phyloP scores from a whole-genome alignment of 2,888 invertebrate species.

The Parnassius orleans region DNA sequence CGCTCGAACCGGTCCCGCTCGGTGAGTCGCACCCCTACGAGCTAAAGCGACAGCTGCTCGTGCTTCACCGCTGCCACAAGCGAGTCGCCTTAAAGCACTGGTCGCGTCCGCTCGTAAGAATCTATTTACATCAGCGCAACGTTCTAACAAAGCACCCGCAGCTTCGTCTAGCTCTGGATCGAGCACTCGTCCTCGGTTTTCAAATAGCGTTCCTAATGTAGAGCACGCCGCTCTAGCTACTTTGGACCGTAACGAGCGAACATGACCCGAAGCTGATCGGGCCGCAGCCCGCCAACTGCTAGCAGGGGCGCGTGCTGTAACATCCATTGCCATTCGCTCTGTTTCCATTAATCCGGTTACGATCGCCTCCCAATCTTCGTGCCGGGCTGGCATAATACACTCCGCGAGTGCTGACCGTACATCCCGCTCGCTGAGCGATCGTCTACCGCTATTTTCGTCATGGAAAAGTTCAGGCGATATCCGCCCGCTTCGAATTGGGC shows the following conservation, averaged over 20 bases:
- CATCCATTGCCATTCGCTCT: constrained; percentile 85
- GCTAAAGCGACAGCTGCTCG: constrained; percentile 85
- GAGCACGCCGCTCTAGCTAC: constrained; percentile 94
- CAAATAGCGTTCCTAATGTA: constrained; percentile 90
- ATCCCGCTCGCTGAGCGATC: constrained; percentile 49
- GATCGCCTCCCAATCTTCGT: constrained; percentile 90
- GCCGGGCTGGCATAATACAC: constrained; percentile 78
- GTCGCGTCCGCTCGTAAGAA: constrained; percentile 95
- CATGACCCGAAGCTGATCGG: constrained; percentile 87
- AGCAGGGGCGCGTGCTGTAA: constrained; percentile 85
- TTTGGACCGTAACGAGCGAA: constrained; percentile 95
- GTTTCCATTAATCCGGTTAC: constrained; percentile 86
- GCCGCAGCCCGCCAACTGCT: constrained; percentile 85
- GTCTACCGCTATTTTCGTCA: constrained; percentile 41
- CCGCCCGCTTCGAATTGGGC: constrained; percentile 47
- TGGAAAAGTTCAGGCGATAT: constrained; percentile 47
- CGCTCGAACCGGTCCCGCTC: constrained; percentile 92
- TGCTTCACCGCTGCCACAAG: constrained; percentile 86
- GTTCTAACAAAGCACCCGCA: constrained; percentile 88
- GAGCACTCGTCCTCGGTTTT: constrained; percentile 77
- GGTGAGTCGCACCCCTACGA: constrained; percentile 87
- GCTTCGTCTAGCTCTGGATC: constrained; percentile 93
- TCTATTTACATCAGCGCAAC: constrained; percentile 96
- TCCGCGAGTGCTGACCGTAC: constrained; percentile 66
- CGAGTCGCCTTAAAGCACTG: constrained; percentile 89